Evolutionary conservation across 2,113 vertebrate species (phyloP).

Genomic region (Nothocercus nigrocapillus): DNA sequence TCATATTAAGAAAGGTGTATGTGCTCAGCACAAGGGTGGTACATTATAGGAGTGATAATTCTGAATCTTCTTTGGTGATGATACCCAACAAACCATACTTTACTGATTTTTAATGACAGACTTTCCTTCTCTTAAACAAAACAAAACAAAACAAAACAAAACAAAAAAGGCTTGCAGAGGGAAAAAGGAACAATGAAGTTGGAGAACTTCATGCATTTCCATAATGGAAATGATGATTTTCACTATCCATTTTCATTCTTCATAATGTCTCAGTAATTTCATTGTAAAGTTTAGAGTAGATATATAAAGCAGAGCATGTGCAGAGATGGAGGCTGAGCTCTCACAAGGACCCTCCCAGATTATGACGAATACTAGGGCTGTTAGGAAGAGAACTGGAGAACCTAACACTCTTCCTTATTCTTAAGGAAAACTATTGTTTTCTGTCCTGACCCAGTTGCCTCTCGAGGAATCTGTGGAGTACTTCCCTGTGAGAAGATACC

Average conservation of each 20-base stretch:
- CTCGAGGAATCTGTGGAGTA: background rate
- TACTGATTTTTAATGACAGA: background rate
- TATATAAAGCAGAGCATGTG: background rate
- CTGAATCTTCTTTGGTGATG: background rate
- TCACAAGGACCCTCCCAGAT: background rate
- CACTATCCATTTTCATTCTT: background rate
- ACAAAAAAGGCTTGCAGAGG: background rate
- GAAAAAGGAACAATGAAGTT: background rate
- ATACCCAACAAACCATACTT: background rate
- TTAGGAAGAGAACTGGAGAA: background rate
- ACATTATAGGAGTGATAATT: background rate
- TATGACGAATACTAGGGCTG: background rate
- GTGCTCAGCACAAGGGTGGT: background rate
- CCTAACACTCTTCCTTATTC: background rate
- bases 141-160: too few relatives aligned
- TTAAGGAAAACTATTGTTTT: background rate
- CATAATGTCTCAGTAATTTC: background rate
- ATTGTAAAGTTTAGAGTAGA: background rate
- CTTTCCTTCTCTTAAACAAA: constrained; percentile 9
- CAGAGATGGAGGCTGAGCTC: background rate
- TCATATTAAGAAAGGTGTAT: background rate
- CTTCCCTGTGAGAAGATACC: background rate
- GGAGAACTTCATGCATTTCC: background rate
- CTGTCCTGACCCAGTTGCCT: background rate
- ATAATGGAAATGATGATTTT: background rate